Conservation (phyloP, 2,888 invertebrate genomes). For the Agrilus cyanescens region DNA sequence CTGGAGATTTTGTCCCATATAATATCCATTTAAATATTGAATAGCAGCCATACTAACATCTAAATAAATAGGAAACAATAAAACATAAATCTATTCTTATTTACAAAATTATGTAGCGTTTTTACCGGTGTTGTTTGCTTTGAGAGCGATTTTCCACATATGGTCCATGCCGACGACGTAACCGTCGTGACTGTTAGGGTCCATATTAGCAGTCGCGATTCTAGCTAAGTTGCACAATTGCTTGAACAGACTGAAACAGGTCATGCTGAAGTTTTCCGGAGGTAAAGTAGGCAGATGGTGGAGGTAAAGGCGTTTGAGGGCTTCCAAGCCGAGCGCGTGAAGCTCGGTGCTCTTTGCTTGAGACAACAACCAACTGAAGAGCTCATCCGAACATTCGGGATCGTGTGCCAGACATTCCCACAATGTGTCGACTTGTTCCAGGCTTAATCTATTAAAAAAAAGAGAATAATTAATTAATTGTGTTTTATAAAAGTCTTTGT, state of each 20-base stretch:
- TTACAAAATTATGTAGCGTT: too few species aligned
- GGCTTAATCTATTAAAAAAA: slow-evolving; percentile 46
- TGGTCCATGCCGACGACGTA: slow-evolving; percentile 84
- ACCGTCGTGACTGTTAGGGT: slow-evolving; percentile 32
- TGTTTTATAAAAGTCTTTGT: too few species aligned
- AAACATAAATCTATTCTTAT: too few species aligned
- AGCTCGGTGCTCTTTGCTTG: slow-evolving; percentile 88
- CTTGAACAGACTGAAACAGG: slow-evolving; percentile 80
- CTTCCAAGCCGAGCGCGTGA: slow-evolving; percentile 80
- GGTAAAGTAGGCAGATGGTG: slow-evolving; percentile 80
- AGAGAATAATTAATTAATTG: too few species aligned
- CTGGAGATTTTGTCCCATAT: slow-evolving; percentile 83
- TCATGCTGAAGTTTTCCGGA: slow-evolving; percentile 85
- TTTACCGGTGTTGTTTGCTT: slow-evolving; percentile 72
- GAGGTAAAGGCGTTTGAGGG: slow-evolving; percentile 75
- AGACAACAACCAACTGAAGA: slow-evolving; percentile 85
- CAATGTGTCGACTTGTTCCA: slow-evolving; percentile 81
- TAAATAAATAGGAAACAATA: slow-evolving; percentile 18
- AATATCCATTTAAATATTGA: slow-evolving; percentile 86
- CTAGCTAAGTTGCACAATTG: slow-evolving; percentile 81
- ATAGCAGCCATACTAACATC: slow-evolving; percentile 93
- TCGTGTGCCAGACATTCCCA: slow-evolving; percentile 87
- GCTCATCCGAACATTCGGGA: slow-evolving; percentile 76
- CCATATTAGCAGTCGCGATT: slow-evolving; percentile 61
- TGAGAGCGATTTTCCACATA: slow-evolving; percentile 85